These are phyloP conservation scores for Aldabrachelys gigantea DNA, from an alignment of 2,113 vertebrate genomes.

Conservation along the genomic window DNA sequence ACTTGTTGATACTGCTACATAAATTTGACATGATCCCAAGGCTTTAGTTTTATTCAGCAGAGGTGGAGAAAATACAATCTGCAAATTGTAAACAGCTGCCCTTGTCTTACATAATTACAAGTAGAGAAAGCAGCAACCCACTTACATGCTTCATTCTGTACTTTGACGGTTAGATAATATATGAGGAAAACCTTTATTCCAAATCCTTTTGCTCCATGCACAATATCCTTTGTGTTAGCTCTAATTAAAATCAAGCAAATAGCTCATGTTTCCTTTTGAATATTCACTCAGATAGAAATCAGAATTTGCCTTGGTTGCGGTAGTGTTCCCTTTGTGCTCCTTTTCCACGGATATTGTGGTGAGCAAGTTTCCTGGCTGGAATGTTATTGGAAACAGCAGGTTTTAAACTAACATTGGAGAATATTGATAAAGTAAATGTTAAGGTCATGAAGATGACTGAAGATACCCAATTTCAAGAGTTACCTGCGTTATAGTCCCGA, in stretches of 20 bases:
- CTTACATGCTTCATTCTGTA: neutral
- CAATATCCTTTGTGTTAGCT: neutral
- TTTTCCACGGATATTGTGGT: neutral
- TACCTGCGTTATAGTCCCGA: neutral
- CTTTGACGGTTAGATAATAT: neutral
- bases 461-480: constrained; percentile 33
- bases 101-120: neutral
- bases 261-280: neutral
- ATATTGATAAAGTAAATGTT: constrained; percentile 1
- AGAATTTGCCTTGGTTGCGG: constrained; percentile 11
- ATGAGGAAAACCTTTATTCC: neutral
- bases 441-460: constrained; percentile 8
- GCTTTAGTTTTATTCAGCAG: neutral
- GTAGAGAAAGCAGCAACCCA: neutral
- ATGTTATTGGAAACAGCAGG: constrained; percentile 9
- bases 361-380: constrained; percentile 23
- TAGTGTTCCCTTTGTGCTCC: neutral
- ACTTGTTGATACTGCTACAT: neutral
- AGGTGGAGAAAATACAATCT: neutral
- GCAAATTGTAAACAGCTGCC: neutral
- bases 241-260: constrained; percentile 2
- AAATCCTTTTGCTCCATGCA: neutral
- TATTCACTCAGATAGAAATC: neutral
- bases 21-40: neutral
- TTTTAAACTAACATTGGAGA: constrained; percentile 18